These are phyloP conservation scores for Drosophila colorata DNA, from an alignment of 2,888 invertebrate genomes.

Conservation along the genomic window DNA sequence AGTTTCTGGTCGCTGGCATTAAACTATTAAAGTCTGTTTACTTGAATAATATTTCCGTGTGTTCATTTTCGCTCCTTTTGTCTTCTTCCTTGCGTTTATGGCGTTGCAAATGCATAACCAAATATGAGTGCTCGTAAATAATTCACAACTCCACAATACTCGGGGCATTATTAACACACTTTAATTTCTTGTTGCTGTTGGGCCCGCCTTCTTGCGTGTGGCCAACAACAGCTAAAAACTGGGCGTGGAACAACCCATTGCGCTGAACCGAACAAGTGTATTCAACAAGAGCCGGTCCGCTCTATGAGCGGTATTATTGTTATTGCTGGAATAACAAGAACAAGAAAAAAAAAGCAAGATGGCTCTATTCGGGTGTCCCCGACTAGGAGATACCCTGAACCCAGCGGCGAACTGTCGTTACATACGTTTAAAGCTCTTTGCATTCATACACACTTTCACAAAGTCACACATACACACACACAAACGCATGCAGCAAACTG, in stretches of 20 bases:
- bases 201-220: conserved; percentile 55
- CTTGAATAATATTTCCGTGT: conserved; percentile 46
- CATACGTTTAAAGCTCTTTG: too few relatives aligned
- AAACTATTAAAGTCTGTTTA: conserved; percentile 71
- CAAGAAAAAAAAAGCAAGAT: background rate
- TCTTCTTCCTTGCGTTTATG: conserved; percentile 4
- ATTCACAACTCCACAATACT: conserved; percentile 37
- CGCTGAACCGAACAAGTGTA: conserved; percentile 44
- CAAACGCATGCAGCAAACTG: too few relatives aligned
- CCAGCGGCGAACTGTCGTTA: too few relatives aligned
- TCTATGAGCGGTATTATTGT: conserved; percentile 20
- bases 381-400: too few relatives aligned
- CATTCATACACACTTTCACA: too few relatives aligned
- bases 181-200: conserved; percentile 16
- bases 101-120: conserved; percentile 42
- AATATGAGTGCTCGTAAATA: conserved; percentile 44
- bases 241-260: conserved; percentile 42
- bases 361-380: conserved; percentile 2
- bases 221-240: conserved; percentile 12
- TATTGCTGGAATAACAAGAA: background rate
- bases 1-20: conserved; percentile 41
- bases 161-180: conserved; percentile 59
- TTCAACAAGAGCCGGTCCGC: conserved; percentile 46
- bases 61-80: background rate
- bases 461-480: too few relatives aligned